Percentiles rank a stretch among this genome's conserved stretches.
Conservation (phyloP, 2,888 invertebrate genomes). For the Chaitophorus viminalis region DNA sequence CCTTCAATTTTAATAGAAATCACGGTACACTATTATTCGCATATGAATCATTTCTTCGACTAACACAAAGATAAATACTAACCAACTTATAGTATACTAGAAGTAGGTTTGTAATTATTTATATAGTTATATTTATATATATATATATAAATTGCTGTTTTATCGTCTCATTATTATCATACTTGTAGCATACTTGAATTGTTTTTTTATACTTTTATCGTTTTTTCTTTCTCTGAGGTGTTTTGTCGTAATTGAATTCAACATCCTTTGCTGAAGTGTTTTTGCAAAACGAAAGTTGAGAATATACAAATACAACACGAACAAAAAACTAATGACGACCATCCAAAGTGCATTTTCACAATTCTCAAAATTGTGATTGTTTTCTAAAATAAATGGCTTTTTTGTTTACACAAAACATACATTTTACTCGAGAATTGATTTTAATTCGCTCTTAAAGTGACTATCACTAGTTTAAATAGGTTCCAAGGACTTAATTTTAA, state of each 20-base stretch:
- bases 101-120: no score
- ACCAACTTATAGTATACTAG: no score
- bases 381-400: not conserved
- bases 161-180: constrained; percentile 28
- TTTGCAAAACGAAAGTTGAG: constrained; percentile 31
- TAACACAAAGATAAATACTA: not conserved
- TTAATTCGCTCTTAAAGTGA: not conserved
- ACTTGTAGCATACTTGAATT: constrained; percentile 4
- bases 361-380: constrained; percentile 10
- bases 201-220: constrained; percentile 11
- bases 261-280: constrained; percentile 38
- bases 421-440: constrained; percentile 13
- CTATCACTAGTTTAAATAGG: constrained; percentile 10
- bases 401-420: not conserved
- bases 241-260: constrained; percentile 50
- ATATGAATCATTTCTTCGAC: not conserved
- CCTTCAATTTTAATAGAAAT: no score
- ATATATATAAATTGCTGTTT: constrained; percentile 4
- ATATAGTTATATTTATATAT: no score
- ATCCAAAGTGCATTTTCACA: constrained; percentile 35
- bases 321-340: constrained; percentile 7
- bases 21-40: no score
- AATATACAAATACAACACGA: constrained; percentile 36
- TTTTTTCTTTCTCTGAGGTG: not conserved
- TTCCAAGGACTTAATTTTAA: not conserved